Evolutionary conservation across 2,888 invertebrate species (phyloP), one percentile per base, ranked within the genome.

Genomic region (Gymnoscelis rufifasciata): DNA sequence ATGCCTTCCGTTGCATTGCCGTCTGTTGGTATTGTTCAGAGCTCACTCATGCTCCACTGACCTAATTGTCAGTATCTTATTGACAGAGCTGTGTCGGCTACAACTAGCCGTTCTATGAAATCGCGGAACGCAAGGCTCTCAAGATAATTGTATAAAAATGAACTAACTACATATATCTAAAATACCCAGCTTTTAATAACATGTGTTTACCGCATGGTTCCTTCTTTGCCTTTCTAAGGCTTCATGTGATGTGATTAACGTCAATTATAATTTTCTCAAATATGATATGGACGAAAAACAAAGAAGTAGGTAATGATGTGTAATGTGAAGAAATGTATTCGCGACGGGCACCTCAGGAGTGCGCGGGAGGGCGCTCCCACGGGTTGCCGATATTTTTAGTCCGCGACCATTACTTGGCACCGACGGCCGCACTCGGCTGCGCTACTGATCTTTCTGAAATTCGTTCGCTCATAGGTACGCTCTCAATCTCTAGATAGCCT

Each of bases 361-460:
- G 87, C 83, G 87, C 87, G 87, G 88, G 88, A 87, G 87, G 88
- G 88, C 84, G 88, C 88, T 87, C 88, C 88, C 88, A 88, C 88
- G 88, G 88, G 87, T 88, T 84, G 82, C 83, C 78, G 89, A 83
- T 91, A 91, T 91, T 91, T 91, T 91, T 91, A 91, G 91, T 90
- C 83, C 81, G 78, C 87, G 88, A 88, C 89, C 90, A 90, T 90
- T 90, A 90, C 90, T 91, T 90, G 90, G 90, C 90, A 90, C 88
- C 83, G 88, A 79, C 84, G 88, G 83, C 83, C 88, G 87, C 79
- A 79, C 83, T 79, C 82, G 67, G 69, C 74, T 80, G 86, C 78
- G 86, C 84, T 78, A 84, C 75, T 83, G 81, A 84, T 84, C 84
- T 83, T 82, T 83, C 78, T 83, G 74, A 86, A 83, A 83, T 83